Evolutionary conservation across 2,113 vertebrate species (phyloP), one percentile per base, ranked within the genome.

Genomic region (Rousettus leschenaultii): DNA sequence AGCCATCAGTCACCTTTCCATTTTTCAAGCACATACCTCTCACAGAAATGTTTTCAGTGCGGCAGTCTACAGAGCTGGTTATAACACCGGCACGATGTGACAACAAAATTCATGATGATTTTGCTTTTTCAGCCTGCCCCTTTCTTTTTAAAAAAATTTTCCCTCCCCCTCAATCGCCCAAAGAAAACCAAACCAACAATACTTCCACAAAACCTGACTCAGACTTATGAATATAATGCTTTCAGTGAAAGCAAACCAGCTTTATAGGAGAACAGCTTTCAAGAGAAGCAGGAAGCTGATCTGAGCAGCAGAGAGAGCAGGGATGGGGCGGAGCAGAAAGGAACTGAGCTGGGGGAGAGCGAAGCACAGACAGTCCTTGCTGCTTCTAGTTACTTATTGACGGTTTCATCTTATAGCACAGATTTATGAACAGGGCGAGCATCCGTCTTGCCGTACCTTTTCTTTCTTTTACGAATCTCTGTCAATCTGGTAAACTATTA

Each of bases 261-360:
- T 78, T 79, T 45, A 8, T 71, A 98, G 96, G 95, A 83, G 96
- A 92, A 94, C 59, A 97, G 96, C 96, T 98, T 97, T 97, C 96
- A 86, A 30, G 98, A 98, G 93, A 97, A 97, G 98, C 98, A 98
- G 98, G 98, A 99, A 99, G 98, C 98, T 98, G 98, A 97, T 97
- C 98, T 98, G 98, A 98, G 98, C 97, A 68, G 97, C 97, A 96
- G 97, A 70, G 92, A 83, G 91, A 96, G 98, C 98, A 33, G 97
- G 97, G 98, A 98, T 98, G 97, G 98, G 98, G 98, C 97, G 98
- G 98, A 97, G 98, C 98, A 70, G 97, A 96, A 96, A 95, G 95
- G 94, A 97, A 77, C 88, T 77, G 95, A 86, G 97, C 93, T 96
- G 96, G 97, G 91, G 95, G 95, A 88, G 96, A 97, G 97, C 40